Evolutionary conservation across 92 coral and sea anemone genomes (phyloP).

Genomic region (Isaurus tuberculatus): DNA sequence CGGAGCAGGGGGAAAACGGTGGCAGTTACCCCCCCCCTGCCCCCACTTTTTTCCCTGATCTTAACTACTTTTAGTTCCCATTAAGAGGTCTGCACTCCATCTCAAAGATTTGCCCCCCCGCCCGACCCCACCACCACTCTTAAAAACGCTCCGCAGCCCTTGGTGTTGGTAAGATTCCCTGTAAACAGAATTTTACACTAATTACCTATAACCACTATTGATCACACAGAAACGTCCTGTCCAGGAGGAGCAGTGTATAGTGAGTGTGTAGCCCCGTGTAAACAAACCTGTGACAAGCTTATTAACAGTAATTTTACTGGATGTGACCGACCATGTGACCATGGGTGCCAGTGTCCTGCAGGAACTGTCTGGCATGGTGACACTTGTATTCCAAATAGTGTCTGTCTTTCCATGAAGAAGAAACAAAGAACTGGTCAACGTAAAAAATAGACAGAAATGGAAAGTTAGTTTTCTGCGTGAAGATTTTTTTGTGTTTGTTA

Average conservation of each 20-base stretch:
- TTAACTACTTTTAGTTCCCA: too few relatives aligned
- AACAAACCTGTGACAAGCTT: slow-evolving; percentile 80
- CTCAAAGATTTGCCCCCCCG: too few relatives aligned
- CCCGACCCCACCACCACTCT: too few relatives aligned
- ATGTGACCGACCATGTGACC: slow-evolving; percentile 78
- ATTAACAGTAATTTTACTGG: slow-evolving; percentile 69
- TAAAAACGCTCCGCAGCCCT: too few relatives aligned
- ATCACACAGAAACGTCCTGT: slow-evolving; percentile 73
- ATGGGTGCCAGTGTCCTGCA: slow-evolving; percentile 98
- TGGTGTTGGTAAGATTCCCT: too few relatives aligned
- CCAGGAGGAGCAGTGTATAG: slow-evolving; percentile 92
- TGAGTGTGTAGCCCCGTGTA: slow-evolving; percentile 94
- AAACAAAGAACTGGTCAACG: background rate
- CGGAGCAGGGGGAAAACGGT: too few relatives aligned
- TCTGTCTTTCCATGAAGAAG: slow-evolving; percentile 57
- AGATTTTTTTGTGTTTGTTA: too few relatives aligned
- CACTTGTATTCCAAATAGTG: slow-evolving; percentile 77
- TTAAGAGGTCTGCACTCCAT: too few relatives aligned
- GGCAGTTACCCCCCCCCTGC: too few relatives aligned
- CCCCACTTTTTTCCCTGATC: too few relatives aligned
- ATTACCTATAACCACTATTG: background rate
- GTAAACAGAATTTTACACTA: too few relatives aligned
- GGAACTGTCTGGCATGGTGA: slow-evolving; percentile 90
- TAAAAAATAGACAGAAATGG: background rate
- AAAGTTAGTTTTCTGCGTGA: background rate